Evolutionary conservation across 2,113 vertebrate genomes (phyloP).

Genomic region (Machaerirhynchus nigripectus): DNA sequence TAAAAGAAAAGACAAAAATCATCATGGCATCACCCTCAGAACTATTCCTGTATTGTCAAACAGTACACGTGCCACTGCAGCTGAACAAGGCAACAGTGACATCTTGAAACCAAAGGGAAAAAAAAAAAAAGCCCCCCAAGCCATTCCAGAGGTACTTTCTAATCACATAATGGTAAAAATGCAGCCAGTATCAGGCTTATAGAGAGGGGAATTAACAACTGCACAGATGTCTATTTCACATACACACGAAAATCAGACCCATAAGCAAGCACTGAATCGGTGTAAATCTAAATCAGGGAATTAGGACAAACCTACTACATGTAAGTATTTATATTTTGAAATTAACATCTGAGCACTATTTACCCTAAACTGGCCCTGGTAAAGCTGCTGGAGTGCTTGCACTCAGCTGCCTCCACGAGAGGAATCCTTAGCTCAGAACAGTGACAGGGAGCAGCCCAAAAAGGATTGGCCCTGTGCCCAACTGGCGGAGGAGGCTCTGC

Average conservation of each 20-base stretch:
- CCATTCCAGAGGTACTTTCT: neutral
- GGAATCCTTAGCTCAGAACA: neutral
- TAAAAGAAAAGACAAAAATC: too few relatives aligned
- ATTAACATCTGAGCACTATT: neutral
- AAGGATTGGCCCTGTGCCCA: fast-evolving
- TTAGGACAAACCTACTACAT: neutral
- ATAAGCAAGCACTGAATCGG: neutral
- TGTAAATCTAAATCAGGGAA: neutral
- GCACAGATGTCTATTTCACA: neutral
- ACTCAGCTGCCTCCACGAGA: neutral
- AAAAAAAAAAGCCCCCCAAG: neutral
- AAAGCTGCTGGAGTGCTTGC: neutral
- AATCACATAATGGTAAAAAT: neutral
- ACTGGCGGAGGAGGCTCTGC: neutral
- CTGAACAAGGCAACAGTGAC: neutral
- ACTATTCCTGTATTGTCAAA: neutral
- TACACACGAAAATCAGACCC: neutral
- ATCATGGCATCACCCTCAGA: too few relatives aligned
- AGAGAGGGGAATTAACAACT: neutral
- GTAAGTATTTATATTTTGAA: neutral
- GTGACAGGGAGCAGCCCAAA: neutral
- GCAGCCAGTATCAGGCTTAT: neutral
- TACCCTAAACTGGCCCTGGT: neutral
- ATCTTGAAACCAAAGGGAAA: neutral
- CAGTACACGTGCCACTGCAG: neutral